Evolutionary conservation across 1,140 invertebrate species (phyloP).

Genomic region (Hylyphantes graminicola): DNA sequence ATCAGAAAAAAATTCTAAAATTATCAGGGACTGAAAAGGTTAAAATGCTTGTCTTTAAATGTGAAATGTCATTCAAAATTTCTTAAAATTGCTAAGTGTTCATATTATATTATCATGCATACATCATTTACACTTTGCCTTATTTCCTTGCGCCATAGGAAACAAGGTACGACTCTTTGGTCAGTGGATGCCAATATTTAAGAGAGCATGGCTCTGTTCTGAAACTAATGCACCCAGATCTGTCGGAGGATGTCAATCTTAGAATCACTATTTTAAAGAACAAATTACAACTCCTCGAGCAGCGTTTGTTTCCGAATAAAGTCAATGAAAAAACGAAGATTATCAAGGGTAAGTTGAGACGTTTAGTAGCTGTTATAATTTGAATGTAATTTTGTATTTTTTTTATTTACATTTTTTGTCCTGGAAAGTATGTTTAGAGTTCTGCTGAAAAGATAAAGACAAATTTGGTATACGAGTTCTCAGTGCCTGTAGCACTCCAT

Average conservation of each 20-base stretch:
- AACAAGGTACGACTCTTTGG: background rate
- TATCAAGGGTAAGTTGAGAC: slow-evolving; percentile 1
- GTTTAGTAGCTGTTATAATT: background rate
- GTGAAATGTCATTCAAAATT: background rate
- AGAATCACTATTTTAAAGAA: slow-evolving; percentile 27
- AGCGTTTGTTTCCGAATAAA: background rate
- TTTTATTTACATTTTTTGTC: background rate
- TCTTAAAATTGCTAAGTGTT: background rate
- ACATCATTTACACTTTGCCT: background rate
- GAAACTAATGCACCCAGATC: slow-evolving; percentile 14
- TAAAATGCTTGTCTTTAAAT: background rate
- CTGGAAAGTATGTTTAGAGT: background rate
- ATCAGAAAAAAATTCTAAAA: no score
- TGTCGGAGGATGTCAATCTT: slow-evolving; percentile 4
- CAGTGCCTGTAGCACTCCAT: no score
- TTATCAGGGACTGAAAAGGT: no score
- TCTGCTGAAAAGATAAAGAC: background rate
- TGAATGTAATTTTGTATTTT: background rate
- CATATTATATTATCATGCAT: background rate
- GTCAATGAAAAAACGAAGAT: background rate
- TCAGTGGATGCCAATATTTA: slow-evolving; percentile 2
- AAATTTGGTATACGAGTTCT: no score
- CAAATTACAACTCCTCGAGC: slow-evolving; percentile 19
- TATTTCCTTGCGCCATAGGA: background rate
- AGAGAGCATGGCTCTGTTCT: slow-evolving; percentile 22